Evolutionary conservation across 2,797 vertebrate genomes (phyloP).

Genomic region (Eremophila alpestris): DNA sequence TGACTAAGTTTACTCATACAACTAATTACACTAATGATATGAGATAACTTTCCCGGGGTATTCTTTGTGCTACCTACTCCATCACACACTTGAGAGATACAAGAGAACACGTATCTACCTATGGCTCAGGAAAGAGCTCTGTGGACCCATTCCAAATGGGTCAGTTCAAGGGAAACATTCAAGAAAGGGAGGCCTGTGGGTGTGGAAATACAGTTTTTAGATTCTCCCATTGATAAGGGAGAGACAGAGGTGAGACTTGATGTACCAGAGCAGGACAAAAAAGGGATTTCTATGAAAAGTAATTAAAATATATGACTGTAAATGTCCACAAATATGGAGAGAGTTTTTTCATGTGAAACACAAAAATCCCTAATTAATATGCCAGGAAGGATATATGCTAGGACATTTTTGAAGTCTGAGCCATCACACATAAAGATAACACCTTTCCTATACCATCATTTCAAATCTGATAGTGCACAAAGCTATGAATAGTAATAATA

Average conservation of each 20-base stretch:
- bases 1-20: not conserved
- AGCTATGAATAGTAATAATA: not conserved
- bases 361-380: not conserved
- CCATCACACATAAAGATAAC: not conserved
- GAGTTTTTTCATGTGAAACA: not conserved
- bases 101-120: not conserved
- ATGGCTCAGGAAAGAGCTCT: not conserved
- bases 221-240: not conserved
- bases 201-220: not conserved
- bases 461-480: not conserved
- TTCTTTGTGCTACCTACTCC: not conserved
- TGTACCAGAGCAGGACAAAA: not conserved
- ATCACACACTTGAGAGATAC: not conserved
- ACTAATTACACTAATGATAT: not conserved
- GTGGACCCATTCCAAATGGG: not conserved
- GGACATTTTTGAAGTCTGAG: not conserved
- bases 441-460: not conserved
- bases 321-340: not conserved
- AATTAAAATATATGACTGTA: not conserved
- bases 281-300: not conserved
- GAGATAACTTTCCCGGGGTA: not conserved
- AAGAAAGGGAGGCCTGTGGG: not conserved
- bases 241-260: not conserved
- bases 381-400: not conserved
- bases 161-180: not conserved